Percentiles rank a stretch among this genome's conserved stretches.
phyloP scores from a whole-genome alignment of 2,797 vertebrate genomes.

The Heliangelus exortis region DNA sequence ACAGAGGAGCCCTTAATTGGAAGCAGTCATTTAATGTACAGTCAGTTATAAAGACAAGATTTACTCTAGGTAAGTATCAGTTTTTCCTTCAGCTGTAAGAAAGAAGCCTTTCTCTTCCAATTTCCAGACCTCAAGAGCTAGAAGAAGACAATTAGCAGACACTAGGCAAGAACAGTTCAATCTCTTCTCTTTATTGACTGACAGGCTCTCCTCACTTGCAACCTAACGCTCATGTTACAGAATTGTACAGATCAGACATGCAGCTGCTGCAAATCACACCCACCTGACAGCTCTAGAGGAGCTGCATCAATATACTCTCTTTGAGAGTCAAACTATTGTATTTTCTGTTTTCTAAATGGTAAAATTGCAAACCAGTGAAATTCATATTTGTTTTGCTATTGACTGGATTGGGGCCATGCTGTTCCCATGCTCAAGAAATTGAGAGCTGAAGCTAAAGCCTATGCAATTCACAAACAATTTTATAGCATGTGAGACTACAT shows the following conservation, averaged over 20 bases:
- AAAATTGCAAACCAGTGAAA: not conserved
- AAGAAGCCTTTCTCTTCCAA: not conserved
- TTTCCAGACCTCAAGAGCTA: not conserved
- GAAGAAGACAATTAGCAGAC: not conserved
- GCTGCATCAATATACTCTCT: not conserved
- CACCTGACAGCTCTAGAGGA: not conserved
- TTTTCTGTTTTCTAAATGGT: not conserved
- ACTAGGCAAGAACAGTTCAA: not conserved
- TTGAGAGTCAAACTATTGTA: not conserved
- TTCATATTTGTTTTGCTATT: not conserved
- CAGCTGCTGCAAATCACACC: not conserved
- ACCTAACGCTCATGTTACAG: not conserved
- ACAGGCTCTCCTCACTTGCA: not conserved
- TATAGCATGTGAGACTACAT: slow-evolving; percentile 31
- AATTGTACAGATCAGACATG: not conserved
- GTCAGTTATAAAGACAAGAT: not conserved
- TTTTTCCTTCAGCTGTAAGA: not conserved
- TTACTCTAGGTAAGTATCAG: not conserved
- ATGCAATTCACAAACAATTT: not conserved
- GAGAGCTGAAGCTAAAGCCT: not conserved
- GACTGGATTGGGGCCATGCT: fast-evolving
- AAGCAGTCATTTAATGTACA: not conserved
- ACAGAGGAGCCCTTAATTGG: not conserved
- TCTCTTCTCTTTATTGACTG: not conserved
- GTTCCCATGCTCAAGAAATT: not conserved